These are phyloP conservation scores for Pollachius pollachius DNA, from an alignment of 2,113 vertebrate species.

Conservation along the genomic window DNA sequence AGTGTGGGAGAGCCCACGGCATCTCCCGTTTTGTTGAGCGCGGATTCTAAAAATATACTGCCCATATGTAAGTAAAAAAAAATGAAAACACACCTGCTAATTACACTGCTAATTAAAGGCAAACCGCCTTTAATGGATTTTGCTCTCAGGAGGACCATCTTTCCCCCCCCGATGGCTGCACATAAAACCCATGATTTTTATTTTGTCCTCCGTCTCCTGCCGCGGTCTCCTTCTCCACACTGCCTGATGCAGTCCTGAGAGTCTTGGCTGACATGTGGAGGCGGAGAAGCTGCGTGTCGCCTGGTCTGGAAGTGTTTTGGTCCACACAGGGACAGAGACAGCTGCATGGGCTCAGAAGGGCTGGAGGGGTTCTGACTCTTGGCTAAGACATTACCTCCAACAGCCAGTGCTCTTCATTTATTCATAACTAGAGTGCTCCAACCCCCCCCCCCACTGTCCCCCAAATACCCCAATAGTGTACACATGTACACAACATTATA, in stretches of 20 bases:
- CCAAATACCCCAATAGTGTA: constrained; percentile 41
- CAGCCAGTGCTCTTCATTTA: constrained; percentile 60
- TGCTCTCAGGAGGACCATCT: constrained; percentile 55
- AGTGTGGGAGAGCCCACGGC: constrained; percentile 40
- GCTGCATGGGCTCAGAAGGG: constrained; percentile 57
- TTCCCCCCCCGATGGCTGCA: constrained; percentile 19
- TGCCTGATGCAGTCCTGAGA: constrained; percentile 27
- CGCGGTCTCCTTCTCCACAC: constrained; percentile 18
- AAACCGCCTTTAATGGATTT: constrained; percentile 67
- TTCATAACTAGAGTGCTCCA: constrained; percentile 64
- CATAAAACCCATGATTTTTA: constrained; percentile 14
- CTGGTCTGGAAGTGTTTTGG: constrained; percentile 43
- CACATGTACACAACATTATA: constrained; percentile 21
- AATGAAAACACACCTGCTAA: constrained; percentile 64
- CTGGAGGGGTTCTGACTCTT: constrained; percentile 54
- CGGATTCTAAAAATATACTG: constrained; percentile 61
- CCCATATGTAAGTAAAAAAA: constrained; percentile 50
- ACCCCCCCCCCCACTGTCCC: constrained; percentile 6
- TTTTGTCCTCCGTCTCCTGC: constrained; percentile 10
- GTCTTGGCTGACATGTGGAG: constrained; percentile 27
- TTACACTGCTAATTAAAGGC: constrained; percentile 75
- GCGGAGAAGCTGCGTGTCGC: constrained; percentile 24
- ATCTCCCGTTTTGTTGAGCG: constrained; percentile 50
- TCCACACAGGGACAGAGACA: constrained; percentile 47
- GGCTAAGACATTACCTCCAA: constrained; percentile 46